Percentiles rank a stretch among this genome's conserved stretches.
Conservation (phyloP, 2,888 invertebrate species). For the Drosophila formosana region DNA sequence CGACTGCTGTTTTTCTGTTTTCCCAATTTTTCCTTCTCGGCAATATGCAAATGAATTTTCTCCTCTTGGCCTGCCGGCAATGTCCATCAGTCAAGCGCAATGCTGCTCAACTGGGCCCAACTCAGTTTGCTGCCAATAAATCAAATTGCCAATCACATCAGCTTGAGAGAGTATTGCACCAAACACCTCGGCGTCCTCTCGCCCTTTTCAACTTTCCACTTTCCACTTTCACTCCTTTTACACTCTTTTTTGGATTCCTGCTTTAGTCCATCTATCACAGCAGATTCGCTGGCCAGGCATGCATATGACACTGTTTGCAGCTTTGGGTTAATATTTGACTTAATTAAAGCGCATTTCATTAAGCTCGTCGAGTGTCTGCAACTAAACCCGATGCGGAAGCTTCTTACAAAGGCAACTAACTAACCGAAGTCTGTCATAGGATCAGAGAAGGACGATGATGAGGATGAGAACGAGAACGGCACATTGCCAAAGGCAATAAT, state of each 20-base stretch:
- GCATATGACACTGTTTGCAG: slow-evolving; percentile 44
- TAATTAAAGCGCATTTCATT: slow-evolving; percentile 74
- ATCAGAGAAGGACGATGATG: slow-evolving; percentile 1
- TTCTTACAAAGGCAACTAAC: slow-evolving; percentile 12
- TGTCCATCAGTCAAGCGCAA: slow-evolving; percentile 43
- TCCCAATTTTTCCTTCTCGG: neutral
- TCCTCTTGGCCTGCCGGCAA: slow-evolving; percentile 17
- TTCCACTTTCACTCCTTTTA: slow-evolving; percentile 1
- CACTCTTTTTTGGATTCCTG: neutral
- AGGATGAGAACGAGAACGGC: slow-evolving; percentile 30
- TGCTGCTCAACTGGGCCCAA: slow-evolving; percentile 38
- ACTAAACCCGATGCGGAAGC: slow-evolving; percentile 24
- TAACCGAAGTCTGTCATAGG: slow-evolving; percentile 9
- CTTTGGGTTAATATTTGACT: slow-evolving; percentile 60
- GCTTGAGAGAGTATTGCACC: slow-evolving; percentile 36
- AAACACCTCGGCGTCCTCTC: slow-evolving; percentile 9
- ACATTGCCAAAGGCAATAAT: slow-evolving; percentile 77
- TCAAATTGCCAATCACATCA: slow-evolving; percentile 73
- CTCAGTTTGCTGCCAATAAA: slow-evolving; percentile 68
- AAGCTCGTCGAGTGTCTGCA: slow-evolving; percentile 43
- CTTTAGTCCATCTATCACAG: slow-evolving; percentile 25
- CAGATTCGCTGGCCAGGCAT: slow-evolving; percentile 12
- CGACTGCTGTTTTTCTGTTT: neutral
- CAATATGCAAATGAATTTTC: slow-evolving; percentile 32
- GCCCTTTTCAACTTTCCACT: slow-evolving; percentile 3